These are phyloP conservation scores for Horisme vitalbata DNA, from an alignment of 2,888 invertebrate genomes.

Conservation along the genomic window DNA sequence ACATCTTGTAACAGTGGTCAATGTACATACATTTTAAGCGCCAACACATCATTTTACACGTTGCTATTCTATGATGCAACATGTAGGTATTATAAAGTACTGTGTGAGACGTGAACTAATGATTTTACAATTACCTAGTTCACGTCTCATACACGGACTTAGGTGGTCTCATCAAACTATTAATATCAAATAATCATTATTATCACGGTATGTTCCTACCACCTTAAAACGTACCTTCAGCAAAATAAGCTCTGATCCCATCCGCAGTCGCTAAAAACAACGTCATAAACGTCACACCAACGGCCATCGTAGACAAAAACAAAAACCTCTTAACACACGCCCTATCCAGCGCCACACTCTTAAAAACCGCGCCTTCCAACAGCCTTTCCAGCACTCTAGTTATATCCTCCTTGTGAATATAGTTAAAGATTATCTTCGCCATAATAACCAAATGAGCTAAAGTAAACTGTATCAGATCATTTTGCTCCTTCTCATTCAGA, in stretches of 20 bases:
- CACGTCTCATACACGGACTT: too few relatives aligned
- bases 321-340: conserved; percentile 43
- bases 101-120: too few relatives aligned
- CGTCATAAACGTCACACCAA: conserved; percentile 34
- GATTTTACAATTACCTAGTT: too few relatives aligned
- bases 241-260: conserved; percentile 40
- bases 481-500: conserved; percentile 47
- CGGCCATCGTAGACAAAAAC: conserved; percentile 33
- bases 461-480: conserved; percentile 47
- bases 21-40: too few relatives aligned
- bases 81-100: too few relatives aligned
- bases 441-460: conserved; percentile 48
- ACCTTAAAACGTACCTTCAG: conserved; percentile 49
- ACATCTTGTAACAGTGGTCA: too few relatives aligned
- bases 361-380: conserved; percentile 46
- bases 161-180: too few relatives aligned
- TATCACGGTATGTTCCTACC: too few relatives aligned
- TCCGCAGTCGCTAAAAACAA: conserved; percentile 40
- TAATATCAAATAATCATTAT: too few relatives aligned
- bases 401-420: conserved; percentile 43
- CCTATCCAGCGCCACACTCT: conserved; percentile 40
- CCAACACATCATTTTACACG: too few relatives aligned
- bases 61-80: too few relatives aligned
- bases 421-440: conserved; percentile 46
- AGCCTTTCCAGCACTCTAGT: conserved; percentile 44